These are phyloP conservation scores for Parnassius smintheus DNA, from an alignment of 2,888 invertebrate species.

Conservation along the genomic window DNA sequence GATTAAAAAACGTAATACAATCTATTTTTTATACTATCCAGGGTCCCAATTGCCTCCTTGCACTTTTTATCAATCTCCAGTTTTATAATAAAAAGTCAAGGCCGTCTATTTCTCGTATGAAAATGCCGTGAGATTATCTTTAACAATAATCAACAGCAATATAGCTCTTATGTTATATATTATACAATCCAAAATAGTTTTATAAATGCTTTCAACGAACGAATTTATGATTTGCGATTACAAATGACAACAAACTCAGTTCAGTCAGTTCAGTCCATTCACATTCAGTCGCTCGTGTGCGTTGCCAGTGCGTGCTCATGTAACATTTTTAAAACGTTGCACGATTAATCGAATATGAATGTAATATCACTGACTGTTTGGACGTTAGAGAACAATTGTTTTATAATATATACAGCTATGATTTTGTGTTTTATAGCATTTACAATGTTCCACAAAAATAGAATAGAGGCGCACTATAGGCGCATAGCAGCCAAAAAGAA, in stretches of 20 bases:
- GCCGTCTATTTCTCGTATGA: slow-evolving; percentile 11
- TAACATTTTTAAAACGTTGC: slow-evolving; percentile 10
- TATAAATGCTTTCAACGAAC: slow-evolving; percentile 6
- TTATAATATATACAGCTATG: slow-evolving; percentile 61
- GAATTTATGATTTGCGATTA: slow-evolving; percentile 24
- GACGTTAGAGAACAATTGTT: slow-evolving; percentile 71
- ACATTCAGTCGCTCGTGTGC: slow-evolving; percentile 23
- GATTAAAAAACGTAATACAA: too few relatives aligned
- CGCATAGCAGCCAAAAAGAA: slow-evolving; percentile 51
- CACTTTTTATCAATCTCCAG: not conserved
- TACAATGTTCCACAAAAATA: slow-evolving; percentile 66
- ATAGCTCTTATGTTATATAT: slow-evolving; percentile 11
- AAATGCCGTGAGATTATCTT: slow-evolving; percentile 5
- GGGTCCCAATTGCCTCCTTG: too few relatives aligned
- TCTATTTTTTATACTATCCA: too few relatives aligned
- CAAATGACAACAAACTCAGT: slow-evolving; percentile 30
- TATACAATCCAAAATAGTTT: slow-evolving; percentile 24
- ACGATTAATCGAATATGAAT: slow-evolving; percentile 52
- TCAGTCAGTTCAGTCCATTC: slow-evolving; percentile 1
- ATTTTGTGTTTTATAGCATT: slow-evolving; percentile 63
- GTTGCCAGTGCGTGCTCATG: slow-evolving; percentile 9
- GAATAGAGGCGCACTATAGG: slow-evolving; percentile 53
- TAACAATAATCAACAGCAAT: not conserved
- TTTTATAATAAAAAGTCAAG: slow-evolving; percentile 24
- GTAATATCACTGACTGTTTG: slow-evolving; percentile 63